Percentiles rank a stretch among this genome's conserved stretches.
These are phyloP conservation scores for Bathynomus jamesi DNA, from an alignment of 1,140 invertebrate genomes.

Conservation along the genomic window DNA sequence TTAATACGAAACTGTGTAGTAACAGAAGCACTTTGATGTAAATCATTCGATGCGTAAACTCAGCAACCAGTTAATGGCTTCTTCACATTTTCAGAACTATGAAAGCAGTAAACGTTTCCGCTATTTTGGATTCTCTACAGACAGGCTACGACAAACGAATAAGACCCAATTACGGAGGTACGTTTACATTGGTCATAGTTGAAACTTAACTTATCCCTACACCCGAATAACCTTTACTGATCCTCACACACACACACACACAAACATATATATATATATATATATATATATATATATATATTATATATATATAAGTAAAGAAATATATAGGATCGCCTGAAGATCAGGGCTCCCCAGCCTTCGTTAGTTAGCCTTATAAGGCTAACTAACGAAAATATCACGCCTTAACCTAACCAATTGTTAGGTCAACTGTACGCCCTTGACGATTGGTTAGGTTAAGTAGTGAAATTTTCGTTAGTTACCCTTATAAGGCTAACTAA, in stretches of 20 bases:
- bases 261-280: conserved; percentile 3
- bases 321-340: too few relatives aligned
- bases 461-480: too few relatives aligned
- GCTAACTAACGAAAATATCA: too few relatives aligned
- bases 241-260: background rate
- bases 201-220: too few relatives aligned
- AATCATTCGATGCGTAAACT: background rate
- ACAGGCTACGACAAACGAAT: conserved; percentile 95
- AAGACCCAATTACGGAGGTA: conserved; percentile 95
- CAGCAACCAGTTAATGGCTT: too few relatives aligned
- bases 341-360: too few relatives aligned
- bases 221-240: conserved; percentile 14
- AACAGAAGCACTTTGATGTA: background rate
- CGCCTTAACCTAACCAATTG: too few relatives aligned
- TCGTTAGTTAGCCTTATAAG: background rate
- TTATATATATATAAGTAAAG: background rate
- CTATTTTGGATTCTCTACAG: conserved; percentile 84
- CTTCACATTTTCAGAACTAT: conserved; percentile 18
- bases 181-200: too few relatives aligned
- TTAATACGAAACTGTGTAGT: background rate
- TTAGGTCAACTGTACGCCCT: too few relatives aligned
- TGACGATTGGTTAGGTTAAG: too few relatives aligned
- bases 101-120: conserved; percentile 78
- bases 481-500: too few relatives aligned
- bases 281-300: conserved; percentile 5